Conservation (phyloP, 1,140 invertebrate species). For the Pseudachorutes palmiensis region DNA sequence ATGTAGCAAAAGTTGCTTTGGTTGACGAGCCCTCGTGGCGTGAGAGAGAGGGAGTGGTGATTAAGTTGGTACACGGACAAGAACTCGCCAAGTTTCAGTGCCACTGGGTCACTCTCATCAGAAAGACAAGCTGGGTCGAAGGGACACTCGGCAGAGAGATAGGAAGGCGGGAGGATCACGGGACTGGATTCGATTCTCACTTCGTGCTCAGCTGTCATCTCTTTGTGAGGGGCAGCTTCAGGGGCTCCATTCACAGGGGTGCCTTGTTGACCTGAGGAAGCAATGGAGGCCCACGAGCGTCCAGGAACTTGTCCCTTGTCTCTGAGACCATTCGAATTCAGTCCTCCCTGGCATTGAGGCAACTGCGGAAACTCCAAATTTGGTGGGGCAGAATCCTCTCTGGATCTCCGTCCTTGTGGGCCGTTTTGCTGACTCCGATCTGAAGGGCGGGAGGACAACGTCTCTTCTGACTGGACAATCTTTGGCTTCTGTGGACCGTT, state of each 20-base stretch:
- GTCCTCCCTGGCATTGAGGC: conserved; percentile 1
- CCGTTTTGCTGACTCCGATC: too few species aligned
- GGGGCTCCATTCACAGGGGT: conserved; percentile 7
- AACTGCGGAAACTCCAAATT: conserved; percentile 22
- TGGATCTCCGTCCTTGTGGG: too few species aligned
- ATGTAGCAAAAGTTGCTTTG: conserved; percentile 92
- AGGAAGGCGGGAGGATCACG: not conserved
- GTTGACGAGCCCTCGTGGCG: conserved; percentile 80
- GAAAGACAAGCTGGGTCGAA: conserved; percentile 23
- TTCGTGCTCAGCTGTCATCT: not conserved
- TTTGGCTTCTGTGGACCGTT: too few species aligned
- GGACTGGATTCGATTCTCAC: not conserved
- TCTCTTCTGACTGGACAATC: too few species aligned
- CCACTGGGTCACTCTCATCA: conserved; percentile 34
- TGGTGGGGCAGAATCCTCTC: too few species aligned
- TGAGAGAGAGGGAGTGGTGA: conserved; percentile 60
- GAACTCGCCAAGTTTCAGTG: conserved; percentile 32
- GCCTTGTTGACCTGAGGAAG: conserved; percentile 9
- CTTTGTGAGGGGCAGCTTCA: not conserved
- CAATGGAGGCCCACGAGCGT: conserved; percentile 26
- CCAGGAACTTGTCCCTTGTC: not conserved
- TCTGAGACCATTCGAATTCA: not conserved
- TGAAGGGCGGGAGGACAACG: too few species aligned
- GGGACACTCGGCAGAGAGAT: not conserved
- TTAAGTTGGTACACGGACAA: conserved; percentile 58